phyloP scores from a whole-genome alignment of 2,888 invertebrate genomes.

The Lacanobia wlatinum region DNA sequence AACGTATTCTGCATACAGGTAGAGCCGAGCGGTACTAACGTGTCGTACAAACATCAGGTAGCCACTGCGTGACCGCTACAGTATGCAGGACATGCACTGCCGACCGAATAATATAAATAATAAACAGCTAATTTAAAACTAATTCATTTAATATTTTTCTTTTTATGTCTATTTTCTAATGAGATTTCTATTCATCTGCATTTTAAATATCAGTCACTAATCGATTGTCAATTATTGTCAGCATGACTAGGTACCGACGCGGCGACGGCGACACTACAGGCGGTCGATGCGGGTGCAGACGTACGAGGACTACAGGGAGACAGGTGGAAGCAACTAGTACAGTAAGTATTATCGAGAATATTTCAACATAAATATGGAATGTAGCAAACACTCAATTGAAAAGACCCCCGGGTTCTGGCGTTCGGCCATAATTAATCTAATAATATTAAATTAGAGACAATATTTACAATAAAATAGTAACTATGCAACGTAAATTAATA shows the following conservation, averaged over 20 bases:
- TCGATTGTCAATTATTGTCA: conserved; percentile 77
- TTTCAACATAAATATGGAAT: conserved; percentile 91
- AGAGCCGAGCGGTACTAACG: conserved; percentile 11
- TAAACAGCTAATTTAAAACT: conserved; percentile 86
- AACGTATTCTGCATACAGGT: conserved; percentile 57
- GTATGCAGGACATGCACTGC: conserved; percentile 70
- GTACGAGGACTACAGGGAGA: conserved; percentile 59
- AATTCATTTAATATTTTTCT: conserved; percentile 81
- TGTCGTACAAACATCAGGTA: conserved; percentile 32
- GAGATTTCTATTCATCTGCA: conserved; percentile 85
- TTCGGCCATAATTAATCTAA: conserved; percentile 86
- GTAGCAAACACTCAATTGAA: conserved; percentile 90
- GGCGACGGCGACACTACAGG: conserved; percentile 26
- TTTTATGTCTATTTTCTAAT: conserved; percentile 85
- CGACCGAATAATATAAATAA: conserved; percentile 79
- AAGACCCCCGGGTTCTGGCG: conserved; percentile 86
- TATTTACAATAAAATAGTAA: conserved; percentile 90
- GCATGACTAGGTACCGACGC: conserved; percentile 63
- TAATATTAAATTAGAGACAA: conserved; percentile 89
- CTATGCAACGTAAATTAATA: conserved; percentile 88
- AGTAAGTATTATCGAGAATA: conserved; percentile 85
- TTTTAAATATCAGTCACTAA: conserved; percentile 83
- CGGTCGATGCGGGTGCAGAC: conserved; percentile 56
- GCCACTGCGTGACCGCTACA: conserved; percentile 45
- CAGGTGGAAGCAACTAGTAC: conserved; percentile 75